These are phyloP conservation scores for Turritopsis rubra DNA, from an alignment of 30 jellyfish, hydroid and myxozoan species.

Conservation along the genomic window DNA sequence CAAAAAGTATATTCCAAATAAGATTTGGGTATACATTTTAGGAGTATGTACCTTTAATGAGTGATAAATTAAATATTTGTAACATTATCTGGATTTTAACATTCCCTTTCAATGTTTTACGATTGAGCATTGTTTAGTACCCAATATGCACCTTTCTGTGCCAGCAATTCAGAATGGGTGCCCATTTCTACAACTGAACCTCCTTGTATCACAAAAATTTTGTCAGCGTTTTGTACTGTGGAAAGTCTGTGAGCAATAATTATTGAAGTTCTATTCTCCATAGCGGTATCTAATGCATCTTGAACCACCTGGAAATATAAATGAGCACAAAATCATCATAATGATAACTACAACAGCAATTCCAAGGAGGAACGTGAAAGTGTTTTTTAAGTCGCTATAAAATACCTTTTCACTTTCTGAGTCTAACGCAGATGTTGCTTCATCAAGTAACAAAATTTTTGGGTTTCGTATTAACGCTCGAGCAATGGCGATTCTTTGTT, in stretches of 20 bases:
- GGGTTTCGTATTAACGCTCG: slow-evolving; percentile 41
- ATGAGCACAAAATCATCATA: no score
- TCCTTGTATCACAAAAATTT: slow-evolving; percentile 63
- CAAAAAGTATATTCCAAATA: no score
- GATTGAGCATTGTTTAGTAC: neutral
- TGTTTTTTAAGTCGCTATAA: no score
- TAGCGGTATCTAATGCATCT: slow-evolving; percentile 81
- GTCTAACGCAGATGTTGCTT: slow-evolving; percentile 41
- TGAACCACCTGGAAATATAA: slow-evolving; percentile 49
- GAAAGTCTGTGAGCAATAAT: slow-evolving; percentile 78
- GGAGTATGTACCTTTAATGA: neutral
- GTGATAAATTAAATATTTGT: neutral
- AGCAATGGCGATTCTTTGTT: slow-evolving; percentile 34
- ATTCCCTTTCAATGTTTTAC: neutral
- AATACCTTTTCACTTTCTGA: slow-evolving; percentile 44
- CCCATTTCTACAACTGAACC: slow-evolving; percentile 69
- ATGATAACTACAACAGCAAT: no score
- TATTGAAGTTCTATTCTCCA: slow-evolving; percentile 79
- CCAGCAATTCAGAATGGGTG: slow-evolving; percentile 41
- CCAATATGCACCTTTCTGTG: neutral
- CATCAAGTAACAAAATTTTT: slow-evolving; percentile 28
- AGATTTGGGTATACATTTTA: no score
- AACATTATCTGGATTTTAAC: neutral
- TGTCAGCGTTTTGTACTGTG: slow-evolving; percentile 70
- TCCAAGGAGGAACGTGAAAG: no score